Evolutionary conservation across 2,113 vertebrate genomes (phyloP), one percentile per base, ranked within the genome.

Genomic region (Epinephelus cyanopodus): DNA sequence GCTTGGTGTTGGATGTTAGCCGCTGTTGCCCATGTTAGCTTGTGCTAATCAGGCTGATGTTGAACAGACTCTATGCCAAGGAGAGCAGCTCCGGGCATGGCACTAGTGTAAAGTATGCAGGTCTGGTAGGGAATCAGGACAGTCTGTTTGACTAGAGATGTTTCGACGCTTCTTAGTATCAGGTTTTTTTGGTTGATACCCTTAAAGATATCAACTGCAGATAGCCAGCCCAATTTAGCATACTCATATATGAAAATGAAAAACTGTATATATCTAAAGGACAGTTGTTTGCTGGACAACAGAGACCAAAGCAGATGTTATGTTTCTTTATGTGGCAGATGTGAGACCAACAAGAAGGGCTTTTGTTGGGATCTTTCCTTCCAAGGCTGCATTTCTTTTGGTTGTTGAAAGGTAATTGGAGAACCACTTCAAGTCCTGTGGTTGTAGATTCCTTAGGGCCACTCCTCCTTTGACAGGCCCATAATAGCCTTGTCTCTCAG

Each of bases 401-500:
- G 71, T 73, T 77, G 74, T 86, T 91, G 84, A 86, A 87, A 87
- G 54, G 90, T 89, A 90, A 93, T 93, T 84, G 85, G 79, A 81
- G 79, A 85, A 80, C 70, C 86, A 86, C 86, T 92, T 88, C 79
- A 88, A 87, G 62, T 75, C 69, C 53, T 86, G 75, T 53, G 80
- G 87, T 72, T 92, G 87, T 78, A 85, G 86, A 89, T 91, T 92
- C 79, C 81, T 93, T 81, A 79, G 77, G 39, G 52, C 70, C 66
- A 67, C 82, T 79, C 53, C 67, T 88, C 69, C 69, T 76, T 65
- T 90, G 89, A 95, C 90, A 92, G 88, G 57, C 65, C 79, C 79
- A 63, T 94, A 93, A 94, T 93, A 91, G 92, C 75, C 84, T 78
- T 94, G 85, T 94, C 87, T 93, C 83, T 84, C 83, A 79, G 77